These are phyloP conservation scores for Desmophyllum pertusum DNA, from an alignment of 92 coral and sea anemone species.

Conservation along the genomic window DNA sequence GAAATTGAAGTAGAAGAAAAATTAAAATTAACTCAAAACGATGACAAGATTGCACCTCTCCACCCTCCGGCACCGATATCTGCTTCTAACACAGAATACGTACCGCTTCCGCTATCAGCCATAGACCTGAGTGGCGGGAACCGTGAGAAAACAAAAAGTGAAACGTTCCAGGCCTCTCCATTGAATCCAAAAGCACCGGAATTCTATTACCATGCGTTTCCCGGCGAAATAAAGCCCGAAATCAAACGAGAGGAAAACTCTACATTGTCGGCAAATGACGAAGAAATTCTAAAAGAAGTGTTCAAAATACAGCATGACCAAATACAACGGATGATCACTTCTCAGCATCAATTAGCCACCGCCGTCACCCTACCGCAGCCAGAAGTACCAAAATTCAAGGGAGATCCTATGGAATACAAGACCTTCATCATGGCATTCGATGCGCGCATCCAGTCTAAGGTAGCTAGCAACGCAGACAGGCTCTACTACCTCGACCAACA, in stretches of 20 bases:
- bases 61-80: neutral
- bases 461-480: constrained; percentile 40
- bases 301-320: constrained; percentile 47
- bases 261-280: neutral
- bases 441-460: constrained; percentile 47
- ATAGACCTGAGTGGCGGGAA: neutral
- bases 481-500: constrained; percentile 71
- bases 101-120: neutral
- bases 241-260: neutral
- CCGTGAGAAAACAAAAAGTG: neutral
- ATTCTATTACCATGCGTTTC: neutral
- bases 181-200: neutral
- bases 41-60: neutral
- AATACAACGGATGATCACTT: too few relatives aligned
- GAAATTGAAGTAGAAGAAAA: constrained; percentile 25
- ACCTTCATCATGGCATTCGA: constrained; percentile 69
- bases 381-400: constrained; percentile 49
- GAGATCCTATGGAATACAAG: constrained; percentile 58
- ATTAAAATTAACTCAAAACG: neutral
- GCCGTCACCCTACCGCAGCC: constrained; percentile 71
- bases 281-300: constrained; percentile 9
- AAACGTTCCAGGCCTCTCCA: neutral
- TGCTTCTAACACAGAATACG: too few relatives aligned
- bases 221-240: neutral
- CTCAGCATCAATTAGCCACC: too few relatives aligned